Evolutionary conservation across 2,113 vertebrate species (phyloP), one percentile per base, ranked within the genome.

Genomic region (Corynorhinus townsendii): DNA sequence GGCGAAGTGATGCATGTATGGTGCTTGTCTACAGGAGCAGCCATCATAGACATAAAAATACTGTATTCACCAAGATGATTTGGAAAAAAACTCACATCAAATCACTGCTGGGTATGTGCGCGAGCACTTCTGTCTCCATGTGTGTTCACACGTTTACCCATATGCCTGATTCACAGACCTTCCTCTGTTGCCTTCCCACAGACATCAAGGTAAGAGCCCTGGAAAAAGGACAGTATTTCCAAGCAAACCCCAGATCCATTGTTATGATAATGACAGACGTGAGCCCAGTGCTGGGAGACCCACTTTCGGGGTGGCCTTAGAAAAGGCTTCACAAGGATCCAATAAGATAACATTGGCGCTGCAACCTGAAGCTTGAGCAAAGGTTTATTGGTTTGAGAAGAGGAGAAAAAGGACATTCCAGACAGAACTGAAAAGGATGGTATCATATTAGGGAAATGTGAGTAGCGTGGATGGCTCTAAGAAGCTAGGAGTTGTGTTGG

Each of bases 111-210:
- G 52, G 19, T 43, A 40, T 22, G 33, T 83, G 52, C 54, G 5
- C 77, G 5, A 38, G n/a, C 16, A 19, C n/a, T 9, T 17, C 9
- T 76, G n/a, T 66, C 19, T 38, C 17, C 4, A 3, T 30, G 12
- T 54, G 49, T 59, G 6, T 40, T 33, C 43, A 43, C 2, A 2
- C 0, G 0, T 4, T n/a, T 20, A 38, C 16, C 30, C 24, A n/a
- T 15, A 30, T 26, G 45, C 28, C n/a, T 84, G 71, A 76, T 49
- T 64, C 43, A 80, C 56, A 54, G 56, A 30, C 19, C 3, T 43
- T 24, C 47, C 56, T 80, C 22, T 7, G 16, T 43, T 62, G 22
- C 26, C 6, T 20, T 52, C 43, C 86, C 4, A 1, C 3, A 19
- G 11, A 66, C n/a, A n/a, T 17, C 24, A 33, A 22, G 20, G 15